Percentiles rank a stretch among this genome's conserved stretches.
phyloP scores from a whole-genome alignment of 2,113 vertebrate species.

The Hoplias malabaricus region DNA sequence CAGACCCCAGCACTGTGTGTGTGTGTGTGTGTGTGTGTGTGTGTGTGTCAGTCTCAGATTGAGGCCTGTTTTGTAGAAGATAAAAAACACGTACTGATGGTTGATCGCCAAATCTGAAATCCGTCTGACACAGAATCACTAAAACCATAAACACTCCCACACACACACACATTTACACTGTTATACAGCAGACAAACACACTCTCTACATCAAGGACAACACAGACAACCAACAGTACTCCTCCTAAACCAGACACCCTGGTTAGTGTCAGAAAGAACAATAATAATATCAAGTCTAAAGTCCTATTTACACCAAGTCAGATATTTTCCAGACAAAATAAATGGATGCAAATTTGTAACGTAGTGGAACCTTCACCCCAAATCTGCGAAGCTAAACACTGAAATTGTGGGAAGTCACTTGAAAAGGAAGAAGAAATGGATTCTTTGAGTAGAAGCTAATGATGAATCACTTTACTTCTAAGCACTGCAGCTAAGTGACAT shows the following conservation, averaged over 20 bases:
- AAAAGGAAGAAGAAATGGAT: too few relatives aligned
- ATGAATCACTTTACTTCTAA: too few relatives aligned
- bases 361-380: too few relatives aligned
- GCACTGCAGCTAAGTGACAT: too few relatives aligned
- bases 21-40: constrained; percentile 19
- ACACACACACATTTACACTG: neutral
- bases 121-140: neutral
- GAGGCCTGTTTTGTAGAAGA: constrained; percentile 46
- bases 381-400: too few relatives aligned
- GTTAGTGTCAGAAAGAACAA: neutral
- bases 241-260: neutral
- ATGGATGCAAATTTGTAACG: too few relatives aligned
- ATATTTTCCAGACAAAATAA: too few relatives aligned
- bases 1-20: constrained; percentile 17
- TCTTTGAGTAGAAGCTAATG: too few relatives aligned
- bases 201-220: neutral
- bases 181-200: neutral
- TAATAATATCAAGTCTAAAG: neutral
- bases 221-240: neutral
- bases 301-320: neutral
- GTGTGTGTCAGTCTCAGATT: constrained; percentile 6
- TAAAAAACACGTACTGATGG: constrained; percentile 44
- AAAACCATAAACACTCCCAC: constrained; percentile 13
- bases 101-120: constrained; percentile 39
- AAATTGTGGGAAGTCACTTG: too few relatives aligned